These are phyloP conservation scores for Dendrolimus punctatus DNA, from an alignment of 1,140 invertebrate species.

Conservation along the genomic window DNA sequence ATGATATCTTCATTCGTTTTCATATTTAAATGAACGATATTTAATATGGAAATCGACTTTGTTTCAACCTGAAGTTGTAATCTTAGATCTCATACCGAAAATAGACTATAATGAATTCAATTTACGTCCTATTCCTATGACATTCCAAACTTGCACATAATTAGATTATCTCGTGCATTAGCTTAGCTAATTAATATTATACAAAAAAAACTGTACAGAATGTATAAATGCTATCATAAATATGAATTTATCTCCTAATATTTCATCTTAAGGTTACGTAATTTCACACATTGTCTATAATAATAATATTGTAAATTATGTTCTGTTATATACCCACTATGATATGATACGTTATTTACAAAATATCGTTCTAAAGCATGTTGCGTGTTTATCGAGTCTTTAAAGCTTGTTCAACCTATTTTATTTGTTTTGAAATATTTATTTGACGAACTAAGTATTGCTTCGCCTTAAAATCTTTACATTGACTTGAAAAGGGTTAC, in stretches of 20 bases:
- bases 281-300: slow-evolving; percentile 12
- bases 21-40: too few species aligned
- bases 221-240: slow-evolving; percentile 21
- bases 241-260: slow-evolving; percentile 14
- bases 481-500: too few species aligned
- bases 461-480: not conserved
- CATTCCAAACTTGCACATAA: not conserved
- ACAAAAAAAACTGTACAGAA: slow-evolving; percentile 17
- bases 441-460: not conserved
- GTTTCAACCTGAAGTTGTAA: too few species aligned
- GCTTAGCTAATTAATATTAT: not conserved
- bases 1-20: too few species aligned
- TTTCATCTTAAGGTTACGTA: slow-evolving; percentile 12
- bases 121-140: not conserved
- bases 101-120: too few species aligned
- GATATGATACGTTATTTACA: slow-evolving; percentile 41
- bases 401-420: not conserved
- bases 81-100: too few species aligned
- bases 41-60: too few species aligned
- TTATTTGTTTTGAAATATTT: not conserved
- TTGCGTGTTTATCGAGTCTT: slow-evolving; percentile 29
- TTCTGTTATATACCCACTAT: slow-evolving; percentile 23
- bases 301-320: slow-evolving; percentile 18
- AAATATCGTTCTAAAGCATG: slow-evolving; percentile 48
- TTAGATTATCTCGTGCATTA: not conserved